Evolutionary conservation across 1,140 invertebrate species (phyloP).

Genomic region (Platorchestia sp.): DNA sequence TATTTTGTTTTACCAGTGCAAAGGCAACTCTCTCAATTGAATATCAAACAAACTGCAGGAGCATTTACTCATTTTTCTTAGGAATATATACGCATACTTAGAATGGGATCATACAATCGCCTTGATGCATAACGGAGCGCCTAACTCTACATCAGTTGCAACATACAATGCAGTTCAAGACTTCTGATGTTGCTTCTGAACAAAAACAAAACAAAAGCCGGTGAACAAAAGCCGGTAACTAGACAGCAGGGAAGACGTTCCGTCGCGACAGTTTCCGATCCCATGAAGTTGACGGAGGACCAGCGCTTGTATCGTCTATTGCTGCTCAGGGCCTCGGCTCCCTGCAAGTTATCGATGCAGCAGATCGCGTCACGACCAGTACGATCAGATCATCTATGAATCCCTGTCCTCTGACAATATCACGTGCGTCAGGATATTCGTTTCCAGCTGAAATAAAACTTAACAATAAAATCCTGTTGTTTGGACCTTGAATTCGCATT

Average conservation of each 20-base stretch:
- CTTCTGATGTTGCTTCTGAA: background rate
- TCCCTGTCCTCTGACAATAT: background rate
- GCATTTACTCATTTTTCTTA: no score
- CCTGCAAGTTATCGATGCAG: background rate
- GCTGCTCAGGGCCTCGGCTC: background rate
- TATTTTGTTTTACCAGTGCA: no score
- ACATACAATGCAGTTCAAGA: background rate
- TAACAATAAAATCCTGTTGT: background rate
- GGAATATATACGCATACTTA: no score
- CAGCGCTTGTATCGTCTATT: background rate
- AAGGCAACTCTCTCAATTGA: no score
- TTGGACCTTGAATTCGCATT: background rate
- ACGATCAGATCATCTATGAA: background rate
- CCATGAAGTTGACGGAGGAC: background rate
- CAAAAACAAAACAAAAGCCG: background rate
- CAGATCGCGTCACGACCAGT: background rate
- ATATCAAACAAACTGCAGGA: no score
- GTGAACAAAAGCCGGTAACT: no score
- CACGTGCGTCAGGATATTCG: background rate
- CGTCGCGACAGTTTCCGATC: background rate
- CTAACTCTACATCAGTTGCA: background rate
- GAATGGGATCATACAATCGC: no score
- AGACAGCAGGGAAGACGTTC: background rate
- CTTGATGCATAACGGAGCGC: background rate
- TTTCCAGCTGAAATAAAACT: background rate